These are phyloP conservation scores for Crepidodera aurea DNA, from an alignment of 2,888 invertebrate genomes.

Conservation along the genomic window DNA sequence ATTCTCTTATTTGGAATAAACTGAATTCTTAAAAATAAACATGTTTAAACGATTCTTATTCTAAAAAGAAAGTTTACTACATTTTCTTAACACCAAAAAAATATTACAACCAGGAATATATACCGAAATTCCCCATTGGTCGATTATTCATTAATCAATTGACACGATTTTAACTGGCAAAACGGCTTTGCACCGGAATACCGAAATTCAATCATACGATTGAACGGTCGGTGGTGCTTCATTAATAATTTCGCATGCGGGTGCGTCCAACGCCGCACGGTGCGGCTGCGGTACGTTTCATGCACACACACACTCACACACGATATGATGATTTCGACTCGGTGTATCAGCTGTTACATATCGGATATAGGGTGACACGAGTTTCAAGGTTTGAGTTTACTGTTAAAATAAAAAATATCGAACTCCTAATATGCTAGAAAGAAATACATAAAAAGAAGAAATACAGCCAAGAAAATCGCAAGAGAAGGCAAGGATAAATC, in stretches of 20 bases:
- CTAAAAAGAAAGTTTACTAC: too few species aligned
- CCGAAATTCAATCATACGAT: conserved; percentile 24
- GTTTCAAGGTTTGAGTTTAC: too few species aligned
- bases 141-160: neutral
- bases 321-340: neutral
- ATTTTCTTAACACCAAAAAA: too few species aligned
- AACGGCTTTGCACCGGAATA: conserved; percentile 4
- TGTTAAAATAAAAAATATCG: too few species aligned
- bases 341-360: conserved; percentile 21
- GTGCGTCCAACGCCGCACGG: conserved; percentile 1
- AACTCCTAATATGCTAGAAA: too few species aligned
- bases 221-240: conserved; percentile 13
- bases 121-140: neutral
- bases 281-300: conserved; percentile 1
- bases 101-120: too few species aligned
- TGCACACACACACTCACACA: neutral
- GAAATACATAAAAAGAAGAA: too few species aligned
- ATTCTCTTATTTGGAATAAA: too few species aligned
- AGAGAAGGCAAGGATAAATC: too few species aligned
- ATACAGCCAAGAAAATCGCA: too few species aligned
- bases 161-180: neutral
- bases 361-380: conserved; percentile 1
- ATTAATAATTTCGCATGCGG: conserved; percentile 20
- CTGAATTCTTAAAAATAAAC: too few species aligned
- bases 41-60: too few species aligned